Evolutionary conservation across 92 coral and sea anemone genomes (phyloP).

Genomic region (Actinernus sp.): DNA sequence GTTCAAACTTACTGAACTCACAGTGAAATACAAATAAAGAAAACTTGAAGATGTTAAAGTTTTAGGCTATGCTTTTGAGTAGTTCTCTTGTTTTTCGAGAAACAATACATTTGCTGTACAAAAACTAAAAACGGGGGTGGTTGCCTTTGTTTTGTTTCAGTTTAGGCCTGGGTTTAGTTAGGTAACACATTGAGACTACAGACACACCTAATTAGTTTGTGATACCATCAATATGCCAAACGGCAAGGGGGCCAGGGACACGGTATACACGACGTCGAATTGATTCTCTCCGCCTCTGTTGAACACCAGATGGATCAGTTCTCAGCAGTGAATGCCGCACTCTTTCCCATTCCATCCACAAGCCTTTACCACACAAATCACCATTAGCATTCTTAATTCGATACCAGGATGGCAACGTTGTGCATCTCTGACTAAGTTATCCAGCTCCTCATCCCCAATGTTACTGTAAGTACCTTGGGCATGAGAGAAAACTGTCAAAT

Average conservation of each 20-base stretch:
- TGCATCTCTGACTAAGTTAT: conserved; percentile 15
- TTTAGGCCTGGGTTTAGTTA: too few species aligned
- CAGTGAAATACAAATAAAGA: too few species aligned
- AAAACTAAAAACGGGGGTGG: too few species aligned
- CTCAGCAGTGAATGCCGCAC: conserved; percentile 42
- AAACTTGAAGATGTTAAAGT: too few species aligned
- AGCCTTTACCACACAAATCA: conserved; percentile 19
- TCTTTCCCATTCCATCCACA: conserved; percentile 40
- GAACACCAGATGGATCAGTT: conserved; percentile 52
- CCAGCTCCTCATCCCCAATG: conserved; percentile 33
- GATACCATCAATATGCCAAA: conserved; percentile 69
- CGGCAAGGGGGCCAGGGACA: conserved; percentile 48
- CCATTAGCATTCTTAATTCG: conserved; percentile 43
- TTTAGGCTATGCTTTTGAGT: too few species aligned
- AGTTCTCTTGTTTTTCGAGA: too few species aligned
- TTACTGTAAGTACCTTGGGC: conserved; percentile 35
- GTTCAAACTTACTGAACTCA: too few species aligned
- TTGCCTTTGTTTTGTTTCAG: too few species aligned
- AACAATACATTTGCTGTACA: too few species aligned
- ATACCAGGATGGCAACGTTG: conserved; percentile 31
- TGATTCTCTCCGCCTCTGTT: conserved; percentile 38
- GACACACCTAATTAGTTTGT: conserved; percentile 53
- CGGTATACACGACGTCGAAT: conserved; percentile 36
- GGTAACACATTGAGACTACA: too few species aligned
- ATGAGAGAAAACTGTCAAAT: too few species aligned